Conservation (phyloP, 2,797 vertebrate species). For the Hyperoplus lanceolatus region DNA sequence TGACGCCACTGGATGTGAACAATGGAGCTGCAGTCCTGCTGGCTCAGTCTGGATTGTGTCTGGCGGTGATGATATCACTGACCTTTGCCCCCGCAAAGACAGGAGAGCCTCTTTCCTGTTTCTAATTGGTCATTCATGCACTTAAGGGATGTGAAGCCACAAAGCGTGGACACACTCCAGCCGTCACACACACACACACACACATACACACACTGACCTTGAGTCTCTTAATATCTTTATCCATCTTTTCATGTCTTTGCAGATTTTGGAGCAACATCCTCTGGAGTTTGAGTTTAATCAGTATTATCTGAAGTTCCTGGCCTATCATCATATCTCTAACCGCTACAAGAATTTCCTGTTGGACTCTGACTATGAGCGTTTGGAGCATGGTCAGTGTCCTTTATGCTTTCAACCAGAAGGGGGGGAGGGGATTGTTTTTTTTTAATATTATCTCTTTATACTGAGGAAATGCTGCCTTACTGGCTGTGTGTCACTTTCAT, state of each 20-base stretch:
- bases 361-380: constrained; percentile 97
- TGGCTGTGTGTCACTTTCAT: not conserved
- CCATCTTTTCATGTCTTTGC: constrained; percentile 65
- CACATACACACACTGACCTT: constrained; percentile 40
- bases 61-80: constrained; percentile 74
- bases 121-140: constrained; percentile 57
- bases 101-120: constrained; percentile 78
- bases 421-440: not conserved
- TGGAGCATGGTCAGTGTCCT: constrained; percentile 94
- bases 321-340: constrained; percentile 98
- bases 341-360: constrained; percentile 99
- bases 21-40: constrained; percentile 61
- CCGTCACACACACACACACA: constrained; percentile 43
- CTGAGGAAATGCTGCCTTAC: constrained; percentile 18
- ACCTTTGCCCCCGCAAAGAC: constrained; percentile 65
- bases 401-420: constrained; percentile 6
- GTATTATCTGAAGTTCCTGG: constrained; percentile 98
- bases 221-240: constrained; percentile 22
- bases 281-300: constrained; percentile 99
- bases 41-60: constrained; percentile 64
- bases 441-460: not conserved
- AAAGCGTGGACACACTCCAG: constrained; percentile 44
- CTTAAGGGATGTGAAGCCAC: constrained; percentile 49
- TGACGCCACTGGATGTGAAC: constrained; percentile 70
- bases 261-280: constrained; percentile 96